Base-by-base conservation (phyloP, 2,113 vertebrate genomes). In the Scortum barcoo region DNA sequence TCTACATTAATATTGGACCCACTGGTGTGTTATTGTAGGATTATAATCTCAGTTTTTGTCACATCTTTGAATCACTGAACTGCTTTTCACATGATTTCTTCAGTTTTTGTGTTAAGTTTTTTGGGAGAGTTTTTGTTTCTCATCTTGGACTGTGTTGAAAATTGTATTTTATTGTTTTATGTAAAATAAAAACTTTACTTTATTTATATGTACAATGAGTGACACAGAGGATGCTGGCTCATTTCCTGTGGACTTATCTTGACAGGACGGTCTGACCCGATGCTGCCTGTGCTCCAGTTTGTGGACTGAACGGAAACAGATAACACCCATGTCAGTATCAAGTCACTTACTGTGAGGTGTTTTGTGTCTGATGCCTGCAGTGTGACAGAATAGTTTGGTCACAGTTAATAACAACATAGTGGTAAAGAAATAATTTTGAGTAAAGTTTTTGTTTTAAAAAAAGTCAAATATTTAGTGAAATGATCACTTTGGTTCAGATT, bases 171-270 rank as follows among this genome's bases (percentile, higher is more conserved):
- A n/a, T n/a, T n/a, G n/a, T n/a, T n/a, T n/a, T n/a, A n/a, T 26
- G n/a, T 13, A 20, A 26, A 81, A 14, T 38, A 12, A 56, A 19
- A n/a, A 38, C 58, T 33, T 13, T 56, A 0, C 16, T 63, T n/a
- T n/a, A n/a, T n/a, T n/a, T n/a, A n/a, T n/a, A n/a, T n/a, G n/a
- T n/a, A n/a, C n/a, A n/a, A 36, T 53, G 62, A 85, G 17, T 24
- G 56, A 42, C 78, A 53, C 9, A 33, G 2, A 78, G 44, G 46
- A 63, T 86, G 89, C 67, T 60, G 46, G 14, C 40, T 90, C 72
- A 92, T 89, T 93, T 93, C 91, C 93, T 83, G 42, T 20, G 16
- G 24, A 20, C 40, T 78, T 91, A 89, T 90, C 86, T 83, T 69
- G 20, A 63, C 78, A 58, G 74, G 7, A 24, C 50, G 42, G 26